These are phyloP conservation scores for Gopherus flavomarginatus DNA, from an alignment of 2,113 vertebrate genomes.

Conservation along the genomic window DNA sequence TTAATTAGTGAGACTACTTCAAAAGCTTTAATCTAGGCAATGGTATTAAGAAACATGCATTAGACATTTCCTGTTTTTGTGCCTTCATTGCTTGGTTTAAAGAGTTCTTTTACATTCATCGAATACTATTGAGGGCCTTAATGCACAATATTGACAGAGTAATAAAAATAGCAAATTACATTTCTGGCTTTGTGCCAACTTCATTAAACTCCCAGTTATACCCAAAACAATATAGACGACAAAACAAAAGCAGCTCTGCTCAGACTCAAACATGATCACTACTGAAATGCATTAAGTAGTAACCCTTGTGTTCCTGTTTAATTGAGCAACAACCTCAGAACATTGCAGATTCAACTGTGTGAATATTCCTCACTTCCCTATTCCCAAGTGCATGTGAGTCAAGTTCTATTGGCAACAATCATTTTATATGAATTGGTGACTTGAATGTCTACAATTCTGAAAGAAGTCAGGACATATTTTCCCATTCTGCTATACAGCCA, in stretches of 20 bases:
- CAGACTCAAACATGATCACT: neutral
- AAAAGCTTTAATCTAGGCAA: slow-evolving; percentile 75
- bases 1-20: slow-evolving; percentile 75
- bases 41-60: slow-evolving; percentile 64
- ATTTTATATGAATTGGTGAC: neutral
- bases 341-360: neutral
- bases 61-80: slow-evolving; percentile 77
- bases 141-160: slow-evolving; percentile 84
- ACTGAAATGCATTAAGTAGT: slow-evolving; percentile 20
- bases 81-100: slow-evolving; percentile 68
- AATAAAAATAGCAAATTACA: slow-evolving; percentile 85
- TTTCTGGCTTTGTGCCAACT: slow-evolving; percentile 77
- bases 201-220: slow-evolving; percentile 78
- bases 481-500: neutral
- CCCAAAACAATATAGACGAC: slow-evolving; percentile 62
- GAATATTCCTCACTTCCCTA: neutral
- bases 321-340: neutral
- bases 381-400: neutral
- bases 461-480: neutral
- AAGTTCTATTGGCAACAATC: neutral
- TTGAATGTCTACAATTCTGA: neutral
- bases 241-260: slow-evolving; percentile 65
- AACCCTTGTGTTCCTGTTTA: neutral
- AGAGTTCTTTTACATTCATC: slow-evolving; percentile 75
- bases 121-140: slow-evolving; percentile 77